Evolutionary conservation across 2,888 invertebrate genomes (phyloP).

Genomic region (Cheiracanthium punctorium): DNA sequence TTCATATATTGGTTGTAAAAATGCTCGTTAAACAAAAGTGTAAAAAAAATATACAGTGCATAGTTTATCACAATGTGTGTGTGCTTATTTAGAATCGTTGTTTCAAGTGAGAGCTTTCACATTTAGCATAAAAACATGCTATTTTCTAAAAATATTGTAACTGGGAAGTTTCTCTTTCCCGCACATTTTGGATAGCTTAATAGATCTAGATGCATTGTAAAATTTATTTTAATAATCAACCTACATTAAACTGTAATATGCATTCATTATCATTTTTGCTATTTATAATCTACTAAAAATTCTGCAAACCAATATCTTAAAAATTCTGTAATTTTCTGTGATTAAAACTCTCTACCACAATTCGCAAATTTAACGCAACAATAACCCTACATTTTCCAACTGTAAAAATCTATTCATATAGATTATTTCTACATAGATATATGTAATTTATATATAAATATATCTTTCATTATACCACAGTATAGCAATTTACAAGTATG

Average conservation of each 20-base stretch:
- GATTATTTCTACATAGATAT: not conserved
- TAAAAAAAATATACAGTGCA: not conserved
- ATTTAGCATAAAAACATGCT: not conserved
- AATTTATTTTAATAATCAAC: not conserved
- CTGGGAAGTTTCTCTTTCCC: not conserved
- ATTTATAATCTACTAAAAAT: not conserved
- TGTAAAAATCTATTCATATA: not conserved
- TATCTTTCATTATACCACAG: not conserved
- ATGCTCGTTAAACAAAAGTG: not conserved
- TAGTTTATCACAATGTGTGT: slow-evolving; percentile 5
- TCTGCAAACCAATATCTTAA: not conserved
- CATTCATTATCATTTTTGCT: not conserved
- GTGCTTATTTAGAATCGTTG: not conserved
- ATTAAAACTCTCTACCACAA: too few relatives aligned
- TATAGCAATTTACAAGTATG: not conserved
- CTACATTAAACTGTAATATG: not conserved
- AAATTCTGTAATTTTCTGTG: too few relatives aligned
- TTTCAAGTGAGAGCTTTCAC: not conserved
- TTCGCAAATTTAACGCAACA: too few relatives aligned
- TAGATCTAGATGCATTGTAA: not conserved
- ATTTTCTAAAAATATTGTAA: not conserved
- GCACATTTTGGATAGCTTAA: not conserved
- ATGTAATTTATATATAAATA: not conserved
- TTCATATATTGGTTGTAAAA: not conserved
- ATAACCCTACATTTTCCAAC: too few relatives aligned